phyloP scores from a whole-genome alignment of 2,888 invertebrate species.

The Saturnia japonica region DNA sequence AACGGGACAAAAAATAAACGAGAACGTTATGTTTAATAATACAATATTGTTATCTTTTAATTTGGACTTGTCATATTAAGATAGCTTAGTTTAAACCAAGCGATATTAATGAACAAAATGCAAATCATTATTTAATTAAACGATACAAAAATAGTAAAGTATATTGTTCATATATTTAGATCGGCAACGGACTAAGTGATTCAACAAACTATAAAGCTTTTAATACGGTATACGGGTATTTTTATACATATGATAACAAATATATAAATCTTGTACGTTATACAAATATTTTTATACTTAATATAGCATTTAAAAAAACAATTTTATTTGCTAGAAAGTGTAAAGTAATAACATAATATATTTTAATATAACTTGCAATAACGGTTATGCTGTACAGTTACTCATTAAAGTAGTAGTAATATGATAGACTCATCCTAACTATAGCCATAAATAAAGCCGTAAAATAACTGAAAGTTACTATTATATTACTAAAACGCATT shows the following conservation, averaged over 20 bases:
- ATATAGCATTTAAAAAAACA: too few species aligned
- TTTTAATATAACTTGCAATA: not conserved
- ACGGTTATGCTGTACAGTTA: too few species aligned
- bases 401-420: too few species aligned
- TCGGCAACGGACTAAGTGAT: not conserved
- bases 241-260: not conserved
- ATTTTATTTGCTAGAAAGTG: too few species aligned
- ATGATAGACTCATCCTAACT: not conserved
- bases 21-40: conserved; percentile 19
- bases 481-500: conserved; percentile 2
- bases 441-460: not conserved
- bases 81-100: conserved; percentile 9
- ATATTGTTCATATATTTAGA: not conserved
- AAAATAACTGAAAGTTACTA: not conserved
- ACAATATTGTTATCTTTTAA: conserved; percentile 9
- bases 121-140: conserved; percentile 6
- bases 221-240: not conserved
- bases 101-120: conserved; percentile 7
- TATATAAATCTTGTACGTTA: too few species aligned
- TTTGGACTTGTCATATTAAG: conserved; percentile 8
- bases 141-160: not conserved
- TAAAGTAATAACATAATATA: not conserved
- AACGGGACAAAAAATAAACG: conserved; percentile 30
- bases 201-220: not conserved
- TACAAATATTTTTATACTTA: too few species aligned